Conservation (phyloP, 2,888 invertebrate genomes). For the Gortyna flavago region DNA sequence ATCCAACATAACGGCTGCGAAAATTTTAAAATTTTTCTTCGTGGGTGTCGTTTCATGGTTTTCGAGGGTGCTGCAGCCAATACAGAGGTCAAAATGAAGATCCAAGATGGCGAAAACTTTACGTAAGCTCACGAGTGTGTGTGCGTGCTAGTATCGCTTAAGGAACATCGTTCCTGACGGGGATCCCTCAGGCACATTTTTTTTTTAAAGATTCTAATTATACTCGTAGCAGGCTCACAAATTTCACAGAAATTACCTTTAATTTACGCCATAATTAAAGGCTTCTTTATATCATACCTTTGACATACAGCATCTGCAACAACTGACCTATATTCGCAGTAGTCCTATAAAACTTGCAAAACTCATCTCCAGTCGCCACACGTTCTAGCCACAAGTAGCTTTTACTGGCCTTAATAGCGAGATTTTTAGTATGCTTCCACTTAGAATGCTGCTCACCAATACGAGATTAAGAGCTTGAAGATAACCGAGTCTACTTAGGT, state of each 20-base stretch:
- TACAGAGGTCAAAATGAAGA: too few relatives aligned
- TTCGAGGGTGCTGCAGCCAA: too few relatives aligned
- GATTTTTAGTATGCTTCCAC: slow-evolving; percentile 30
- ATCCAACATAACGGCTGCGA: too few relatives aligned
- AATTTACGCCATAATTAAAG: background rate
- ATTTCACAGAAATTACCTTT: background rate
- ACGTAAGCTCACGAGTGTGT: too few relatives aligned
- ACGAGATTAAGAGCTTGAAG: slow-evolving; percentile 38
- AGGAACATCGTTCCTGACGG: too few relatives aligned
- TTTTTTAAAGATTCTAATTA: background rate
- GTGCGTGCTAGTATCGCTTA: too few relatives aligned
- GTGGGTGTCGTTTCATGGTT: too few relatives aligned
- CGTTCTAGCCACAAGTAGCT: slow-evolving; percentile 50
- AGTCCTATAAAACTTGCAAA: slow-evolving; percentile 10
- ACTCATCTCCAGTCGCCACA: slow-evolving; percentile 25
- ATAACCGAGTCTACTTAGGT: slow-evolving; percentile 40
- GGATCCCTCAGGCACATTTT: background rate
- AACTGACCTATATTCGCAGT: slow-evolving; percentile 16
- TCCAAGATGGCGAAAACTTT: too few relatives aligned
- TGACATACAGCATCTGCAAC: background rate
- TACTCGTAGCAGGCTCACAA: background rate
- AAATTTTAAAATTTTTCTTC: too few relatives aligned
- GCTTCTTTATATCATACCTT: background rate
- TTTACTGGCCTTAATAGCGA: slow-evolving; percentile 25
- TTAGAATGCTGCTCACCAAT: slow-evolving; percentile 48